Percentiles rank a stretch among this genome's conserved stretches.
Conservation (phyloP, 2,888 invertebrate genomes). For the Eristalinus sepulchralis region DNA sequence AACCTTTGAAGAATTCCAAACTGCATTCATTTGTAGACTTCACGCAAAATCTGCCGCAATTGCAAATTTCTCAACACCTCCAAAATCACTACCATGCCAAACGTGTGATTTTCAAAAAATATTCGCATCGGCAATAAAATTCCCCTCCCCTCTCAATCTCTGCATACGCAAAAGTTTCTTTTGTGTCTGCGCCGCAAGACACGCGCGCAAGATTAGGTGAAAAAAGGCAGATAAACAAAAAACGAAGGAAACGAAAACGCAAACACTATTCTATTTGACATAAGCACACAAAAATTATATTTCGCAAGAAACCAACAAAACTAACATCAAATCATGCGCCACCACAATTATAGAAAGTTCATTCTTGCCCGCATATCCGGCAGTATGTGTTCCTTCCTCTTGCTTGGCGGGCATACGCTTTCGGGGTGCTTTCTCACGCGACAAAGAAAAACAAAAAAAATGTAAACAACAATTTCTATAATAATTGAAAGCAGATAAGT, state of each 20-base stretch:
- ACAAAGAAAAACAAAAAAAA: not conserved
- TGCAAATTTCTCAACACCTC: not conserved
- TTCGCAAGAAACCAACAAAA: not conserved
- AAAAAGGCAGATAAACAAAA: not conserved
- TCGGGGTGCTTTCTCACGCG: not conserved
- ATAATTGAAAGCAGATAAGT: not conserved
- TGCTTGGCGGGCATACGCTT: not conserved
- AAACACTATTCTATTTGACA: not conserved
- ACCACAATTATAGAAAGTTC: not conserved
- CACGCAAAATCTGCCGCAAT: too few relatives aligned
- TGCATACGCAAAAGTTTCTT: not conserved
- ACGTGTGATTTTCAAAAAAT: not conserved
- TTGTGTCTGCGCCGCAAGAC: not conserved
- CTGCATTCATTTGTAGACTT: too few relatives aligned
- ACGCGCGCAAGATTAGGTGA: not conserved
- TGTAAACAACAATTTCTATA: not conserved
- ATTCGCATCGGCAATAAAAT: not conserved
- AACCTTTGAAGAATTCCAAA: too few relatives aligned
- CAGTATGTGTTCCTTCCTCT: not conserved
- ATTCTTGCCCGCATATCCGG: not conserved
- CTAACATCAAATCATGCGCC: not conserved
- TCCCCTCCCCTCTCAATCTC: not conserved
- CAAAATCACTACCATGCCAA: not conserved
- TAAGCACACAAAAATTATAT: not conserved
- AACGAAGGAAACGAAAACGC: not conserved